Evolutionary conservation across 2,113 vertebrate species (phyloP).

Genomic region (Antigone vipio): DNA sequence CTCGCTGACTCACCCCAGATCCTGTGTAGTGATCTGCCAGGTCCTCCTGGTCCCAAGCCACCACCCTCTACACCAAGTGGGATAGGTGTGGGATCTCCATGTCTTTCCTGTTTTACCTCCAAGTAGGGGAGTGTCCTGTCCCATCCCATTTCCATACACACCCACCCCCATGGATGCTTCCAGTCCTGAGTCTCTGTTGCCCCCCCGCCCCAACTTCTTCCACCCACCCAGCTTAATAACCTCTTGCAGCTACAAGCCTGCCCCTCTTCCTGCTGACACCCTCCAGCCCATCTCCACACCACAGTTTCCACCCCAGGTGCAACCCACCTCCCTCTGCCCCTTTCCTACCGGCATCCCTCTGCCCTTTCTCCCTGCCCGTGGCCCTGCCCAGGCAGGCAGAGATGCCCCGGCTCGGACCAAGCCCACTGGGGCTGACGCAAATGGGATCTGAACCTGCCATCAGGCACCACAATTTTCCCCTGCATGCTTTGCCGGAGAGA

Average conservation of each 20-base stretch:
- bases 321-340: not conserved
- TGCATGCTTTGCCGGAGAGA: not conserved
- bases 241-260: not conserved
- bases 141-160: not conserved
- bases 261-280: rapidly evolving
- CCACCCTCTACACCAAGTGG: not conserved
- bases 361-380: not conserved
- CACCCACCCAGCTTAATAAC: no score
- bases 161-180: not conserved
- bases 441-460: rapidly evolving
- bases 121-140: not conserved
- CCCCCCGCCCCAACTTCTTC: not conserved
- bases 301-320: rapidly evolving
- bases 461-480: rapidly evolving
- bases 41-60: rapidly evolving
- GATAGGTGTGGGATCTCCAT: rapidly evolving
- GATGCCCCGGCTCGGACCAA: not conserved
- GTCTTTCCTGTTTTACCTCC: not conserved
- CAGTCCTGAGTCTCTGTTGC: not conserved
- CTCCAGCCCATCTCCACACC: not conserved
- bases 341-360: not conserved
- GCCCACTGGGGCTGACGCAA: rapidly evolving
- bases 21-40: rapidly evolving
- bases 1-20: not conserved
- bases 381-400: not conserved